These are phyloP conservation scores for Athalia circularis DNA, from an alignment of 2,888 invertebrate genomes.

Conservation along the genomic window DNA sequence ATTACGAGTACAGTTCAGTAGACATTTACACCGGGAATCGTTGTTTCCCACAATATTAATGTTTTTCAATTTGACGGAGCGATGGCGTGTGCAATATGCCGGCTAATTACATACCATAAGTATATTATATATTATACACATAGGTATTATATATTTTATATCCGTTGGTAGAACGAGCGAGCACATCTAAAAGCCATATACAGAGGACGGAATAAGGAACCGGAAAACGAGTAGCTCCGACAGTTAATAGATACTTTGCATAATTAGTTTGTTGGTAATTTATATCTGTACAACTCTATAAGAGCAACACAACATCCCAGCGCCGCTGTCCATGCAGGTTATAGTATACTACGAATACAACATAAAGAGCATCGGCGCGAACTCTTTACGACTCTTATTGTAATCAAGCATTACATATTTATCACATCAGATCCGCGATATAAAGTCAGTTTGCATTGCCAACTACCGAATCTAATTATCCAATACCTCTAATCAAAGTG, in stretches of 20 bases:
- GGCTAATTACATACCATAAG: constrained; percentile 23
- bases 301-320: too few species aligned
- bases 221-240: not conserved
- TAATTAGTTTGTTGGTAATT: constrained; percentile 37
- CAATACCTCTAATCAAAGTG: too few species aligned
- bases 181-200: not conserved
- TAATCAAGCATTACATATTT: not conserved
- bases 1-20: not conserved
- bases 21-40: not conserved
- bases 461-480: not conserved
- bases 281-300: not conserved
- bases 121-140: not conserved
- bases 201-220: not conserved
- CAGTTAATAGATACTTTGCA: constrained; percentile 36
- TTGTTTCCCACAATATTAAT: constrained; percentile 20
- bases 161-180: not conserved
- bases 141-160: not conserved
- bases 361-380: not conserved
- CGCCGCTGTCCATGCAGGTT: too few species aligned
- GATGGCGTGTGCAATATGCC: constrained; percentile 27
- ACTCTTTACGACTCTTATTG: not conserved
- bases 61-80: constrained; percentile 7
- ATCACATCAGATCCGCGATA: not conserved
- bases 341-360: not conserved
- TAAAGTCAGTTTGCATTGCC: not conserved